Base-by-base conservation (phyloP, 2,113 vertebrate species). In the Brienomyrus brachyistius region DNA sequence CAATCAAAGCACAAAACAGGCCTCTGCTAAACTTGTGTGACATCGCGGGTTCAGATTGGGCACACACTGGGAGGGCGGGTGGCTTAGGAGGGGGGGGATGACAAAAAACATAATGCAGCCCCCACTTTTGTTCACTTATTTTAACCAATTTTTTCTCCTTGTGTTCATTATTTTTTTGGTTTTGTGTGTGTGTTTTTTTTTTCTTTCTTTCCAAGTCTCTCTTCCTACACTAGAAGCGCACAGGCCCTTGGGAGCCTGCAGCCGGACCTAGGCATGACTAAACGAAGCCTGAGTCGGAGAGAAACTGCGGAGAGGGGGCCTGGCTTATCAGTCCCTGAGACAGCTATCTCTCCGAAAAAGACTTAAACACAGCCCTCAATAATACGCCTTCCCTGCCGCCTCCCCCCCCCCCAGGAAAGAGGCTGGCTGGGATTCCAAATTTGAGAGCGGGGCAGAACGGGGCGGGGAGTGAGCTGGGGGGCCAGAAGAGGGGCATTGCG, bases 181-280 rank as follows among this genome's bases (percentile, higher is more conserved):
- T 54, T 52, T 89, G 66, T 89, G 52, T 89, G 52, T 59, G n/a
- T 88, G 31, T 50, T 88, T 52, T 48, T 77, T 54, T 56, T n/a
- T 54, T 54, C 5, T 59, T 85, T 89, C 35, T 59, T 85, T 85
- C 52, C 89, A 85, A 84, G 89, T 89, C 89, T 89, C 88, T 89
- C 80, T 89, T 89, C 89, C 89, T 80, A 77, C 80, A 89, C 80
- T 84, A 85, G 80, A 89, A 89, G 89, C 89, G 90, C 93, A 94
- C 94, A 92, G 95, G 95, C 94, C 94, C 93, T 92, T 88, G 92
- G 94, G 93, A 95, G 94, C 94, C 94, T 95, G 94, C 94, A 91
- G 94, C 94, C 94, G 94, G 94, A 95, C 93, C 93, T 93, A 95
- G 94, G 94, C 94, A 95, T 95, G 94, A 95, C 94, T 91, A 93